Percentiles rank a stretch among this genome's conserved stretches.
Evolutionary conservation across 2,113 vertebrate genomes (phyloP).

Genomic region (Anas platyrhynchos): DNA sequence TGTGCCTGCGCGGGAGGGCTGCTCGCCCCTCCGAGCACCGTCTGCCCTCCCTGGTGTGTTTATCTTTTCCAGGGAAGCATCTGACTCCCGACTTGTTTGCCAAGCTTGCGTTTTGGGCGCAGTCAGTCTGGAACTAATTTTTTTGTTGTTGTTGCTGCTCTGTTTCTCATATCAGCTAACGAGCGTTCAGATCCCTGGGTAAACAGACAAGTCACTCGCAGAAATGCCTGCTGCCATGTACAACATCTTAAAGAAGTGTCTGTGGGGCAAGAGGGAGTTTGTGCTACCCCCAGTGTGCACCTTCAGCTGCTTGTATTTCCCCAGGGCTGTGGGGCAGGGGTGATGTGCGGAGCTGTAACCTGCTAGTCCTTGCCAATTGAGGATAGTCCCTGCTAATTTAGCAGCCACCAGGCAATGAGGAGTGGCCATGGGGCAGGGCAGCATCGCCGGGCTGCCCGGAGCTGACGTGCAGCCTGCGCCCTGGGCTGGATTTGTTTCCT

Average conservation of each 20-base stretch:
- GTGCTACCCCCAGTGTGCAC: not conserved
- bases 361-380: not conserved
- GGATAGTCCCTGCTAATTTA: not conserved
- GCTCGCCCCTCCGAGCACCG: fast-evolving
- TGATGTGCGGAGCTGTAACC: not conserved
- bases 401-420: fast-evolving
- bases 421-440: not conserved
- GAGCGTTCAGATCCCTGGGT: fast-evolving
- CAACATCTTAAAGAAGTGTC: not conserved
- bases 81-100: not conserved
- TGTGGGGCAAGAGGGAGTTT: not conserved
- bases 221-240: not conserved
- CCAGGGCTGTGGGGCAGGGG: not conserved
- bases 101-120: not conserved
- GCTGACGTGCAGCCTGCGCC: fast-evolving
- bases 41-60: fast-evolving
- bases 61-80: not conserved
- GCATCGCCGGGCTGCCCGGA: not conserved
- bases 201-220: not conserved
- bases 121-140: not conserved
- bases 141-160: not conserved
- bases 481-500: fast-evolving
- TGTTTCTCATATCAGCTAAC: fast-evolving
- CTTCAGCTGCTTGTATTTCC: not conserved
- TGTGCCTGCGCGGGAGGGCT: not conserved